phyloP scores from a whole-genome alignment of 2,113 vertebrate genomes.

The Sapayoa aenigma region DNA sequence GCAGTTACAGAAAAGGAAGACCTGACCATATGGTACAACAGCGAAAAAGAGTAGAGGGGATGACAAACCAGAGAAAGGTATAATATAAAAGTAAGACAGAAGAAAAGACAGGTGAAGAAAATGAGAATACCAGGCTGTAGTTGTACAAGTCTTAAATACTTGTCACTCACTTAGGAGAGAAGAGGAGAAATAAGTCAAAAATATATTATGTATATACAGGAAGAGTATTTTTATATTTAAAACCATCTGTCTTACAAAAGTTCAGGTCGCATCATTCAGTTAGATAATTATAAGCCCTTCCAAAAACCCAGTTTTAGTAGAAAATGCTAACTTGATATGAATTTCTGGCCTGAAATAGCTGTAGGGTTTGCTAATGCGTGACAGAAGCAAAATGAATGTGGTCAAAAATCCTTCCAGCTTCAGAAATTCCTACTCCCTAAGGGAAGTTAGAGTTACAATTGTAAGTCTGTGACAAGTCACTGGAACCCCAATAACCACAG shows the following conservation, averaged over 20 bases:
- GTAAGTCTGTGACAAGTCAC: background rate
- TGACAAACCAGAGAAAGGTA: background rate
- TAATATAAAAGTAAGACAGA: background rate
- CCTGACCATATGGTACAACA: background rate
- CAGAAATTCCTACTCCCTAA: background rate
- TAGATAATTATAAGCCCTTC: slow-evolving; percentile 63
- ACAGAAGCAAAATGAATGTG: background rate
- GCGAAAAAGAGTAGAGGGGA: background rate
- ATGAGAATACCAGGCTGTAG: background rate
- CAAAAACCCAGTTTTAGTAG: slow-evolving; percentile 55
- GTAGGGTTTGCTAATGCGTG: background rate
- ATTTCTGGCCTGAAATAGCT: slow-evolving; percentile 41
- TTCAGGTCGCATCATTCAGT: slow-evolving; percentile 62
- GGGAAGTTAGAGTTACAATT: background rate
- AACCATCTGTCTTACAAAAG: slow-evolving; percentile 62
- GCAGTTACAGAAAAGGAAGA: background rate
- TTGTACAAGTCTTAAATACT: slow-evolving; percentile 3
- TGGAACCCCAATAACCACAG: rapidly evolving
- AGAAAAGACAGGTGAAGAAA: background rate
- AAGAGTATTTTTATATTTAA: slow-evolving; percentile 60
- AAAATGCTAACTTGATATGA: slow-evolving; percentile 41
- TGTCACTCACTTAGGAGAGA: slow-evolving; percentile 23
- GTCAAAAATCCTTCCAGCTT: background rate
- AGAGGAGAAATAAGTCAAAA: slow-evolving; percentile 61
- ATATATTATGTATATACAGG: slow-evolving; percentile 53